Percentiles rank a stretch among this genome's conserved stretches.
Conservation (phyloP, 92 coral and sea anemone genomes). For the Galaxea fascicularis region DNA sequence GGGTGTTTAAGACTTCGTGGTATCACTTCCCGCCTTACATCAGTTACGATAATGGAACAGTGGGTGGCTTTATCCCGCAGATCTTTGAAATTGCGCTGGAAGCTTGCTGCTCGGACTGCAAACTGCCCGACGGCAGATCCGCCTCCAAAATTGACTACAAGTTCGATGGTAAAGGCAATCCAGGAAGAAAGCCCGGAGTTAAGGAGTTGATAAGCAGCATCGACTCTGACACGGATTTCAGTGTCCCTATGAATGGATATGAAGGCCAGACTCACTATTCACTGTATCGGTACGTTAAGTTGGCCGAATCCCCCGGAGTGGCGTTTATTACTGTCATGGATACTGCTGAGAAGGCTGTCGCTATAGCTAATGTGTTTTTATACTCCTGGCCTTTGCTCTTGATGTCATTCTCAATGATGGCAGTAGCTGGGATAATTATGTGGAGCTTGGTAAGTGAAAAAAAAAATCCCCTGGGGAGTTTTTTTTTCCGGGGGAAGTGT, state of each 20-base stretch:
- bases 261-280: conserved; percentile 69
- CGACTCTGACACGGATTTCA: conserved; percentile 65
- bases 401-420: conserved; percentile 28
- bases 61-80: conserved; percentile 76
- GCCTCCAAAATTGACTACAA: conserved; percentile 54
- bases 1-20: conserved; percentile 73
- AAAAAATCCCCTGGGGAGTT: too few relatives aligned
- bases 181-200: conserved; percentile 46
- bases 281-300: conserved; percentile 62
- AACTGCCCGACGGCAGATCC: conserved; percentile 64
- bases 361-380: conserved; percentile 51
- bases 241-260: conserved; percentile 81
- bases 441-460: conserved; percentile 77
- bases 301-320: conserved; percentile 86
- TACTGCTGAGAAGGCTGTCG: conserved; percentile 40
- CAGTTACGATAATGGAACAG: conserved; percentile 49
- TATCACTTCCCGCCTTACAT: conserved; percentile 78
- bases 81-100: conserved; percentile 70
- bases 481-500: background rate
- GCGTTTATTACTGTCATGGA: conserved; percentile 75
- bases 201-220: conserved; percentile 34
- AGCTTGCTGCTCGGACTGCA: conserved; percentile 80
- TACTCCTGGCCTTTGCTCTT: conserved; percentile 57
- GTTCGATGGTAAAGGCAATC: conserved; percentile 49
- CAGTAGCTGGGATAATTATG: conserved; percentile 66